Base-by-base conservation (phyloP, 2,113 vertebrate genomes). In the Ornithorhynchus anatinus region DNA sequence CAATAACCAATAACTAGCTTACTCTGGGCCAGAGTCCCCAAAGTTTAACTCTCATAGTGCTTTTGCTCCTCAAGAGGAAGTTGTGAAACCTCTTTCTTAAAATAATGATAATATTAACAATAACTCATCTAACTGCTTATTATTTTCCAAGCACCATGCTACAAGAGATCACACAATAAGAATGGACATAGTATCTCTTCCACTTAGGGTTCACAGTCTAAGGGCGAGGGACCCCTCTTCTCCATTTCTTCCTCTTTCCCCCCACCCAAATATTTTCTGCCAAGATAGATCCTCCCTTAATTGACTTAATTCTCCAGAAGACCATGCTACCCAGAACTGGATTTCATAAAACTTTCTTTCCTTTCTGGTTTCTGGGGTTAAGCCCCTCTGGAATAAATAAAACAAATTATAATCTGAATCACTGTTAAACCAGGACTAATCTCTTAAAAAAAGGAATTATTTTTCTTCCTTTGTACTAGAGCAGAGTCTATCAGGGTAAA, bases 31-130 rank as follows among this genome's bases (percentile, higher is more conserved):
- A 10, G 15, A 43, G 3, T 27, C 14, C 39, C 0, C 0, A 11
- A 11, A 70, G 23, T 35, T 43, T 37, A 0, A 0, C 14, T 45
- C 5, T 20, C 19, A 19, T 29, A 45, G n/a, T 17, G 59, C n/a
- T 6, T 6, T 3, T n/a, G 35, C 38, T 22, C n/a, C n/a, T n/a
- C n/a, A n/a, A n/a, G n/a, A n/a, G n/a, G n/a, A n/a, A n/a, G n/a
- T n/a, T n/a, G n/a, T n/a, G n/a, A n/a, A n/a, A n/a, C n/a, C n/a
- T n/a, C n/a, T n/a, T n/a, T n/a, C n/a, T n/a, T n/a, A n/a, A n/a
- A n/a, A n/a, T n/a, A n/a, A n/a, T n/a, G n/a, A n/a, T n/a, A n/a
- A n/a, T n/a, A n/a, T n/a, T n/a, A 10, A 7, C 2, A 7, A 11
- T 39, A 39, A 33, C 35, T 48, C 39, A 19, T 36, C 40, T 7